Evolutionary conservation across 1,140 invertebrate species (phyloP).

Genomic region (Ericerus pela): DNA sequence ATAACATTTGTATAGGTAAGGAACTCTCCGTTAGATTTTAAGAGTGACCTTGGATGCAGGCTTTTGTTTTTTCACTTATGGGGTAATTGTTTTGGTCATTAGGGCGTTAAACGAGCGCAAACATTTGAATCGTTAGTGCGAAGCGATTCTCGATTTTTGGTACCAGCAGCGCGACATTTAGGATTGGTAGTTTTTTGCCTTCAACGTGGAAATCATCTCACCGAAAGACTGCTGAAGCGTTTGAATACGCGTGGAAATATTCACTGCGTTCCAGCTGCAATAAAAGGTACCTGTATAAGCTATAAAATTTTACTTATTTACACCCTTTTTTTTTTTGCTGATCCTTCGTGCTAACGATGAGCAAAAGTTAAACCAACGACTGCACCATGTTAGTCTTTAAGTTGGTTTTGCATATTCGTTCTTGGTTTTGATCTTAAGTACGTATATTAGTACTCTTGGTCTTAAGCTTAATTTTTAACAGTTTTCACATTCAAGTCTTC

Average conservation of each 20-base stretch:
- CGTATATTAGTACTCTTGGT: no score
- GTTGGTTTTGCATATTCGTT: no score
- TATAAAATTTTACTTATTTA: background rate
- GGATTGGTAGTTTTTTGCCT: slow-evolving; percentile 89
- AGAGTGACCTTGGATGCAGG: no score
- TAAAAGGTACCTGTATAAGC: slow-evolving; percentile 44
- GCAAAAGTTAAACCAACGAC: no score
- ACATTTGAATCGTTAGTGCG: slow-evolving; percentile 74
- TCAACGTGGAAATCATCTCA: slow-evolving; percentile 64
- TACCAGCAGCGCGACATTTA: slow-evolving; percentile 72
- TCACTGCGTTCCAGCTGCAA: slow-evolving; percentile 81
- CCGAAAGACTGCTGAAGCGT: slow-evolving; percentile 68
- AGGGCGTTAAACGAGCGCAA: slow-evolving; percentile 68
- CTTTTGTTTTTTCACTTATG: background rate
- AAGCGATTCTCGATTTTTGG: slow-evolving; percentile 72
- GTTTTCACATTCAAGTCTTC: no score
- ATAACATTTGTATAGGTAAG: background rate
- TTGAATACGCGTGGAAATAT: slow-evolving; percentile 74
- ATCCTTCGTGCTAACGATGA: no score
- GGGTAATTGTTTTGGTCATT: slow-evolving; percentile 22
- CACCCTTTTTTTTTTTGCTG: background rate
- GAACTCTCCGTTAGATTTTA: background rate
- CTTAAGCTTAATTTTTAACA: no score
- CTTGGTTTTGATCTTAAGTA: no score
- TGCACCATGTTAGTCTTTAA: no score